Evolutionary conservation across 2,797 vertebrate species (phyloP).

Genomic region (Scleropages formosus): DNA sequence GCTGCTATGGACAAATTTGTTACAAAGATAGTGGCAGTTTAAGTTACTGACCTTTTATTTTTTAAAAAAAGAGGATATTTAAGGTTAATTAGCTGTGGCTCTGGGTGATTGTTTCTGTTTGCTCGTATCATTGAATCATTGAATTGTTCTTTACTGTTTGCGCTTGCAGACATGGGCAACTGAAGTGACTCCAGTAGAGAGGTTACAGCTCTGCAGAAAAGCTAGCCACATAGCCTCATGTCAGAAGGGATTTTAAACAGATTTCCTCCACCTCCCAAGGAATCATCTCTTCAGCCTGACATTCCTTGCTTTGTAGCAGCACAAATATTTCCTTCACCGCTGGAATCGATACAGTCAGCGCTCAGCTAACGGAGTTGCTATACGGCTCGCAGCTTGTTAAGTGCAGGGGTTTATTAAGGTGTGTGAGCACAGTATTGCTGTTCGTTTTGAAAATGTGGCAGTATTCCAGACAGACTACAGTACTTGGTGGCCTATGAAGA

Average conservation of each 20-base stretch:
- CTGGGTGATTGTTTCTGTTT: conserved; percentile 1
- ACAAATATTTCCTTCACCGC: not conserved
- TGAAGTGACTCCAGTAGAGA: not conserved
- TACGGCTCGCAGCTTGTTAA: not conserved
- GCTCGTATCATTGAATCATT: not conserved
- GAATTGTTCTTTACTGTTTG: conserved; percentile 5
- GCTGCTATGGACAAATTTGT: too few species aligned
- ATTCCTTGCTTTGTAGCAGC: not conserved
- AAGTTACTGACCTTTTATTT: too few species aligned
- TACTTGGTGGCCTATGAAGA: too few species aligned
- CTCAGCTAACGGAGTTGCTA: too few species aligned
- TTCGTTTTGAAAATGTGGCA: too few species aligned
- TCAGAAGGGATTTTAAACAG: conserved; percentile 14
- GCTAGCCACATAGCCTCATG: conserved; percentile 2
- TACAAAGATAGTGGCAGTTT: too few species aligned
- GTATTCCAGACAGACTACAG: too few species aligned
- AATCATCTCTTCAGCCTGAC: not conserved
- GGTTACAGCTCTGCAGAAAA: not conserved
- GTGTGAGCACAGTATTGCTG: too few species aligned
- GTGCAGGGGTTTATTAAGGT: too few species aligned
- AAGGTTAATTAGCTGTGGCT: not conserved
- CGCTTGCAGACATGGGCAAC: not conserved
- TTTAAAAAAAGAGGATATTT: not conserved
- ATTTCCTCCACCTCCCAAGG: not conserved
- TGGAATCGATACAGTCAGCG: not conserved